Percentiles rank a stretch among this genome's conserved stretches.
Evolutionary conservation across 2,888 invertebrate species (phyloP).

Genomic region (Lasioglossum pauxillum): DNA sequence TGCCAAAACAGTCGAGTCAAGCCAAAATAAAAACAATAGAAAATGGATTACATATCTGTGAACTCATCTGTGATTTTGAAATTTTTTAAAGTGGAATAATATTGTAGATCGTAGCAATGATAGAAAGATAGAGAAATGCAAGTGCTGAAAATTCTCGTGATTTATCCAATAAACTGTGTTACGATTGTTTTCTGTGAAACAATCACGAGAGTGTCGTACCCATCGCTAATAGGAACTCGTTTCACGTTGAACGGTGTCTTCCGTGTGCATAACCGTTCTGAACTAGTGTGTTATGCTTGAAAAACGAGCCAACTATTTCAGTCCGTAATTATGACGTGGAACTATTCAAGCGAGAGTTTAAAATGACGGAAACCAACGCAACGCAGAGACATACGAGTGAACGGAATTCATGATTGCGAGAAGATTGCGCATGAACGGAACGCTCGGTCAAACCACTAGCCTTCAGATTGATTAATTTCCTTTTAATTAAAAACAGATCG

Average conservation of each 20-base stretch:
- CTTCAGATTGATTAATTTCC: conserved; percentile 50
- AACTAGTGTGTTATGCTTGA: conserved; percentile 53
- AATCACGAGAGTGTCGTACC: conserved; percentile 38
- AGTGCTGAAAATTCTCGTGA: no score
- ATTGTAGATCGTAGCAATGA: no score
- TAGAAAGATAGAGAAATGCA: no score
- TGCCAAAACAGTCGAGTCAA: no score
- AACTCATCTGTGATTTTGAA: no score
- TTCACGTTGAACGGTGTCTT: conserved; percentile 58
- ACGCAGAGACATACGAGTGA: conserved; percentile 42
- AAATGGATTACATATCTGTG: no score
- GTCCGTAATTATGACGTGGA: conserved; percentile 58
- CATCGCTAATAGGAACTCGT: conserved; percentile 53
- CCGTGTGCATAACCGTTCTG: conserved; percentile 62
- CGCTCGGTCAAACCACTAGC: conserved; percentile 5
- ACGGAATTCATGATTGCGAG: conserved; percentile 36
- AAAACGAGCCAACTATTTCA: conserved; percentile 60
- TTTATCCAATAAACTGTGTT: not conserved
- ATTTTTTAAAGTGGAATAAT: no score
- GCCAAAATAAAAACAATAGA: no score
- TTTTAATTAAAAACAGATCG: conserved; percentile 42
- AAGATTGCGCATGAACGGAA: conserved; percentile 34
- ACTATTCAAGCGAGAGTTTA: conserved; percentile 54
- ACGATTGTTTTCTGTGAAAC: conserved; percentile 14
- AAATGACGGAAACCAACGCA: conserved; percentile 56